phyloP scores from a whole-genome alignment of 2,113 vertebrate species.

The Aegotheles bennettii region DNA sequence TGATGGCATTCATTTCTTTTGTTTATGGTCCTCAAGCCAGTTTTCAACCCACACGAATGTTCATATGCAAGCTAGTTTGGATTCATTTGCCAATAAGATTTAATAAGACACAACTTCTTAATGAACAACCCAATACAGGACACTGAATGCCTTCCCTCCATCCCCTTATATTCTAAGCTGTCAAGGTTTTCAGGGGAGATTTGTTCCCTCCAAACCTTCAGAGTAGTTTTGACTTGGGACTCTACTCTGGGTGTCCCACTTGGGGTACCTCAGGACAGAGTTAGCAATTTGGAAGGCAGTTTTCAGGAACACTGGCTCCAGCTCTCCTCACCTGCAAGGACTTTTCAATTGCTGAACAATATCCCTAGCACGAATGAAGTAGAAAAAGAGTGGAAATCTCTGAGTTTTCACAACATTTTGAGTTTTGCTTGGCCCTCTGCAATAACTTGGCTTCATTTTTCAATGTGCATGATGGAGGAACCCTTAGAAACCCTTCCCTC shows the following conservation, averaged over 20 bases:
- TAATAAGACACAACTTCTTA: neutral
- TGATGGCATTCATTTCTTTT: slow-evolving; percentile 47
- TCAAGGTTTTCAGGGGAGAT: neutral
- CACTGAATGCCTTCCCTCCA: neutral
- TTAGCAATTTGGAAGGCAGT: neutral
- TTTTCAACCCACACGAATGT: slow-evolving; percentile 44
- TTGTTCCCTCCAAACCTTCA: neutral
- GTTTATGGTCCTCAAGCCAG: slow-evolving; percentile 60
- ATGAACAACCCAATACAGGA: neutral
- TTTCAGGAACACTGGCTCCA: neutral
- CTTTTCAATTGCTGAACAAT: neutral
- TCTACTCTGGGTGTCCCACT: neutral
- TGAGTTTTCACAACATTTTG: neutral
- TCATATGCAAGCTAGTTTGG: neutral
- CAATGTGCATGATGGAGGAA: neutral
- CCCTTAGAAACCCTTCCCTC: neutral
- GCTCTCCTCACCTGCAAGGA: neutral
- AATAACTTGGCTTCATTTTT: neutral
- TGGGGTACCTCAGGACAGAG: neutral
- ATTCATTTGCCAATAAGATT: slow-evolving; percentile 9
- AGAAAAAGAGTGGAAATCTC: neutral
- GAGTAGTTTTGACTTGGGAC: neutral
- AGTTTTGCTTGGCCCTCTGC: neutral
- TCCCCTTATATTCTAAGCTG: neutral
- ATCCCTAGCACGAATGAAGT: neutral